These are phyloP conservation scores for Myripristis murdjan DNA, from an alignment of 2,797 vertebrate species.

Conservation along the genomic window DNA sequence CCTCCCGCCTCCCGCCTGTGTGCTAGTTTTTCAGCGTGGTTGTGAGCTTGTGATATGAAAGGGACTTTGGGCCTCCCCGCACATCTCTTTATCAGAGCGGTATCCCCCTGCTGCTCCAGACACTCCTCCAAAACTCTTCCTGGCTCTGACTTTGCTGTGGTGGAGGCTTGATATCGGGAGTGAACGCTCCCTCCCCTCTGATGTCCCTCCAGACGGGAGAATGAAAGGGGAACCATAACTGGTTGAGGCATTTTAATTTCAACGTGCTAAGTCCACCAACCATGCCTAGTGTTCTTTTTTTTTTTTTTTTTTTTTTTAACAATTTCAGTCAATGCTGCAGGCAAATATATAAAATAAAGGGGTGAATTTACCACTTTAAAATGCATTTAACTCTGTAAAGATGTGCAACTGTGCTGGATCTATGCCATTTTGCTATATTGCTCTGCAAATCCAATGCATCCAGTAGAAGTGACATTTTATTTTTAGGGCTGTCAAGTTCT, in stretches of 20 bases:
- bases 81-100: slow-evolving; percentile 59
- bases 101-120: slow-evolving; percentile 63
- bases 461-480: too few species aligned
- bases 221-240: slow-evolving; percentile 54
- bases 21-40: slow-evolving; percentile 55
- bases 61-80: slow-evolving; percentile 67
- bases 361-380: too few species aligned
- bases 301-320: too few species aligned
- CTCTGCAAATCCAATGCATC: too few species aligned
- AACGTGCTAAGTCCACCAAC: slow-evolving; percentile 3
- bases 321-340: not conserved
- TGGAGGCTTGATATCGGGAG: slow-evolving; percentile 62
- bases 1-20: slow-evolving; percentile 32
- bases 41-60: slow-evolving; percentile 67
- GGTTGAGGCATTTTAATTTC: slow-evolving; percentile 44
- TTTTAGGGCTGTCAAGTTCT: too few species aligned
- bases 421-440: too few species aligned
- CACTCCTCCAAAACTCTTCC: slow-evolving; percentile 64
- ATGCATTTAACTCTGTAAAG: too few species aligned
- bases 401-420: too few species aligned
- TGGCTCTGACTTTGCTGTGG: slow-evolving; percentile 59
- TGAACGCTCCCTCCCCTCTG: slow-evolving; percentile 60
- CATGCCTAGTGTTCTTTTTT: slow-evolving; percentile 5
- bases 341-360: not conserved
- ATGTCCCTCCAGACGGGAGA: slow-evolving; percentile 59